These are phyloP conservation scores for Tipula helvola DNA, from an alignment of 2,888 invertebrate genomes.

Conservation along the genomic window DNA sequence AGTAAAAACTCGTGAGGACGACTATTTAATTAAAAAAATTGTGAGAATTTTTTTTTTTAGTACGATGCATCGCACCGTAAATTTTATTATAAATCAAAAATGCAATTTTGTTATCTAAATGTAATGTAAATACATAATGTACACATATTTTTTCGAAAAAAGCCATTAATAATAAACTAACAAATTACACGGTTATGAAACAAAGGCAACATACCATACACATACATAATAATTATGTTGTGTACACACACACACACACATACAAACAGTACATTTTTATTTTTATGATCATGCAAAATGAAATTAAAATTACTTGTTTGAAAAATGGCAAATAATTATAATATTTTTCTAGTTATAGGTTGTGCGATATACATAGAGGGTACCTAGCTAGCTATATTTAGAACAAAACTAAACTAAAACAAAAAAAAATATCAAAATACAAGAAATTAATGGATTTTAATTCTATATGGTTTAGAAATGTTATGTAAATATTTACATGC, in stretches of 20 bases:
- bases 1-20: background rate
- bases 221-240: background rate
- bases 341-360: background rate
- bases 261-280: background rate
- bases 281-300: background rate
- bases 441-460: background rate
- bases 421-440: background rate
- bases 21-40: background rate
- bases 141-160: background rate
- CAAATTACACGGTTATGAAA: background rate
- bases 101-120: background rate
- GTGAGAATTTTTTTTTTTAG: no score
- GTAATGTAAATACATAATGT: background rate
- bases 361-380: background rate
- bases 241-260: no score
- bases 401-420: background rate
- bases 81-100: background rate
- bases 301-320: background rate
- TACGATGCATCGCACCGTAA: background rate
- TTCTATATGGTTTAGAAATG: background rate
- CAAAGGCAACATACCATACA: background rate
- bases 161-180: background rate
- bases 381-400: background rate
- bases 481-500: conserved; percentile 4
- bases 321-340: background rate